Evolutionary conservation across 2,113 vertebrate species (phyloP).

Genomic region (Trematomus loennbergii): DNA sequence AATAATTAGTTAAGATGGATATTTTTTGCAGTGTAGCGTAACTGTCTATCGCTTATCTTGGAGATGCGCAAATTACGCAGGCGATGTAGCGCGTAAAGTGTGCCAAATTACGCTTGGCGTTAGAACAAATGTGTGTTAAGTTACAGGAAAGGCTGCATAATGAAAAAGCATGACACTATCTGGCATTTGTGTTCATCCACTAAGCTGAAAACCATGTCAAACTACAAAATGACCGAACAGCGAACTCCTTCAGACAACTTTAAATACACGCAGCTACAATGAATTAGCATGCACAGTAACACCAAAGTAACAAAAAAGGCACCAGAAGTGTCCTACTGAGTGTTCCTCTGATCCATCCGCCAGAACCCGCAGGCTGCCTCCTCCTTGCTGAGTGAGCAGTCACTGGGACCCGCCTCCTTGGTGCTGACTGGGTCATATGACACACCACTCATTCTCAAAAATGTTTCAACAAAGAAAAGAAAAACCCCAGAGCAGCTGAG

Average conservation of each 20-base stretch:
- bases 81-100: conserved; percentile 29
- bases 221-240: background rate
- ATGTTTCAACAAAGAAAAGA: background rate
- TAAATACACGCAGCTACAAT: background rate
- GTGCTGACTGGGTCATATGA: conserved; percentile 68
- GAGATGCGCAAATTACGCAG: conserved; percentile 57
- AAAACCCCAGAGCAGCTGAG: background rate
- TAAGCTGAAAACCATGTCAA: background rate
- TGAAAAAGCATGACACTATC: background rate
- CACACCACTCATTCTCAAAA: conserved; percentile 31
- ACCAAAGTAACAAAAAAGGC: background rate
- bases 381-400: conserved; percentile 50
- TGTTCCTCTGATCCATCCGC: conserved; percentile 34
- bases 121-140: background rate
- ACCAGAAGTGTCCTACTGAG: background rate
- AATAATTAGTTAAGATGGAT: rapidly evolving
- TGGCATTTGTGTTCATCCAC: background rate
- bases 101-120: conserved; percentile 45
- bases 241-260: background rate
- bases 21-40: conserved; percentile 42
- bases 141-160: background rate
- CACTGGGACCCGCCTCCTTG: conserved; percentile 14
- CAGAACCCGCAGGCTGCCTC: conserved; percentile 9
- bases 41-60: conserved; percentile 15
- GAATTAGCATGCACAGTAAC: conserved; percentile 1